These are phyloP conservation scores for Climacteris rufus DNA, from an alignment of 2,113 vertebrate genomes.

Conservation along the genomic window DNA sequence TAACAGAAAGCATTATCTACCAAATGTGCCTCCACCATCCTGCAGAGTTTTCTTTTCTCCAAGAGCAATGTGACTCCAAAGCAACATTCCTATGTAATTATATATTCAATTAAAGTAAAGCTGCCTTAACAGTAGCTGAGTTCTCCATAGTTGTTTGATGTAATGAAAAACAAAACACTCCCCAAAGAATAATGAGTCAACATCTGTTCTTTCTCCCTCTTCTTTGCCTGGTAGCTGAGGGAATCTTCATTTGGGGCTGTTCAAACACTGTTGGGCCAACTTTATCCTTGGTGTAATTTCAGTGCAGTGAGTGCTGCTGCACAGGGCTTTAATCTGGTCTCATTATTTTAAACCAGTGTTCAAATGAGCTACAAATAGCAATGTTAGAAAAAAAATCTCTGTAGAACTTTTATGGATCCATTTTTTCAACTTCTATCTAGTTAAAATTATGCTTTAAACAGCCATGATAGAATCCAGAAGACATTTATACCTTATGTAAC, in stretches of 20 bases:
- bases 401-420: neutral
- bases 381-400: neutral
- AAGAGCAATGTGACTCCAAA: neutral
- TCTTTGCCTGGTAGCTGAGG: neutral
- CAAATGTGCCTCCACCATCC: neutral
- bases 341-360: neutral
- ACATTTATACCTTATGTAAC: neutral
- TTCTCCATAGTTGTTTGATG: neutral
- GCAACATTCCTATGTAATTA: neutral
- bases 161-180: neutral
- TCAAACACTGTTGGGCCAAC: neutral
- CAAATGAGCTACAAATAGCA: neutral
- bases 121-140: conserved; percentile 4
- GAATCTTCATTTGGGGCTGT: neutral
- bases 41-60: neutral
- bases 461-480: neutral
- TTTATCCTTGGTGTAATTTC: neutral
- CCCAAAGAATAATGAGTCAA: conserved; percentile 16
- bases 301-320: neutral
- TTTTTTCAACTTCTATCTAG: neutral
- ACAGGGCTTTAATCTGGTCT: neutral
- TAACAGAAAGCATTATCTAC: neutral
- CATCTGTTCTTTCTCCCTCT: neutral
- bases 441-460: neutral
- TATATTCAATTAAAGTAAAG: conserved; percentile 33